Percentiles rank a stretch among this genome's conserved stretches.
Conservation (phyloP, 2,113 vertebrate species). For the Hydrolagus affinis region DNA sequence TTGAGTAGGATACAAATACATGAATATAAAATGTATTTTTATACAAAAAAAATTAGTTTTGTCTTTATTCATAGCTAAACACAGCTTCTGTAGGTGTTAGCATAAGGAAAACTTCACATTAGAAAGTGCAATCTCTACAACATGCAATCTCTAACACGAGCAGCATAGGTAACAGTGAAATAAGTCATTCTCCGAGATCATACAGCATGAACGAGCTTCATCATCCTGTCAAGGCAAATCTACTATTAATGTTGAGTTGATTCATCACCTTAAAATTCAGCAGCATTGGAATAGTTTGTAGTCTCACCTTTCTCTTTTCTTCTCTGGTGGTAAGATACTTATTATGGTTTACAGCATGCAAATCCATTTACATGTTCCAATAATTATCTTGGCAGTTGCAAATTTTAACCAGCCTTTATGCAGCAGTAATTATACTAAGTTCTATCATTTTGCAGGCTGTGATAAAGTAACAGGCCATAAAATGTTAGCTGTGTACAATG, state of each 20-base stretch:
- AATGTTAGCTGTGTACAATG: conserved; percentile 12
- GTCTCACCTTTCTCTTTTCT: background rate
- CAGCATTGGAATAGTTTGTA: no score
- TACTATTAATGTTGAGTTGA: background rate
- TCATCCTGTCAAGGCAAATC: background rate
- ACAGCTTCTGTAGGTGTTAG: background rate
- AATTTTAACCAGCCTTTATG: background rate
- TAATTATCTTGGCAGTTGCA: conserved; percentile 18
- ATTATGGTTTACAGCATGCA: background rate
- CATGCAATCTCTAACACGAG: background rate
- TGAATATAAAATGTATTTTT: no score
- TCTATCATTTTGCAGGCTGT: background rate
- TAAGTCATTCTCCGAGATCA: background rate
- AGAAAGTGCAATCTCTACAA: background rate
- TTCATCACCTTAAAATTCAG: background rate
- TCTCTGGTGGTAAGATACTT: background rate
- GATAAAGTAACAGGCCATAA: background rate
- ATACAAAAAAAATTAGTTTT: no score
- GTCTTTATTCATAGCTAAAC: no score
- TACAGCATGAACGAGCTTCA: background rate
- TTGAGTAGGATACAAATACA: no score
- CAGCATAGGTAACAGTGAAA: background rate
- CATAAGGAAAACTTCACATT: background rate
- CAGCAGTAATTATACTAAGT: background rate
- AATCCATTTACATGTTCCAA: background rate